Base-by-base conservation (phyloP, 2,888 invertebrate genomes). In the Gortyna flavago region DNA sequence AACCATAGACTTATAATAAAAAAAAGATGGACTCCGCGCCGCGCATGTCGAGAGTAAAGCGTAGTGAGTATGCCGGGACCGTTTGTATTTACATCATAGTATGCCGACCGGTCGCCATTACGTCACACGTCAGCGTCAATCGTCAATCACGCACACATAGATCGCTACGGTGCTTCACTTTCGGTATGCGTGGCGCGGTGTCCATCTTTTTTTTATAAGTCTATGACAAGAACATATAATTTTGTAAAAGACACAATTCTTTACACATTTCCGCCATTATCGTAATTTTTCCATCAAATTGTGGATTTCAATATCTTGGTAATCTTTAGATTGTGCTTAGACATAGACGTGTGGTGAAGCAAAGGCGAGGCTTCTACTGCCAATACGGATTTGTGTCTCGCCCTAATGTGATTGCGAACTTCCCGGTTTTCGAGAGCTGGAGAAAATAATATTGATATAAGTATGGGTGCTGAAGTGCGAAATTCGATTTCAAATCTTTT, bases 341-440 rank as follows among this genome's bases (percentile, higher is more conserved):
- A 83, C 29, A 69, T 54, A 66, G 65, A 62, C 67, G 80, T 77
- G 82, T 69, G 65, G 74, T 77, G 62, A 83, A 51, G 79, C 74
- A 80, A 77, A 81, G 80, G 78, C 72, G 76, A 67, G 82, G 85
- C 83, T 83, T 88, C 87, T 38, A 41, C 78, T 80, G 85, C 81
- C 87, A 81, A 83, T 87, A 77, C 72, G 84, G 83, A 88, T 88
- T 87, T 87, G 71, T 77, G 82, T 76, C 79, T 41, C 70, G 71
- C 59, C 68, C 72, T 87, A 88, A 84, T 88, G 73, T 88, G 87
- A 89, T 89, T 86, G 80, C 75, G 74, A 89, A 85, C 80, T 84
- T 79, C 38, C 66, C 67, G 68, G 84, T 73, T 79, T 81, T 79
- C 76, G 51, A 80, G 67, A 83, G 65, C 68, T 70, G 48, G 29